Evolutionary conservation across 92 coral and sea anemone genomes (phyloP).

Genomic region (Montipora capitata): DNA sequence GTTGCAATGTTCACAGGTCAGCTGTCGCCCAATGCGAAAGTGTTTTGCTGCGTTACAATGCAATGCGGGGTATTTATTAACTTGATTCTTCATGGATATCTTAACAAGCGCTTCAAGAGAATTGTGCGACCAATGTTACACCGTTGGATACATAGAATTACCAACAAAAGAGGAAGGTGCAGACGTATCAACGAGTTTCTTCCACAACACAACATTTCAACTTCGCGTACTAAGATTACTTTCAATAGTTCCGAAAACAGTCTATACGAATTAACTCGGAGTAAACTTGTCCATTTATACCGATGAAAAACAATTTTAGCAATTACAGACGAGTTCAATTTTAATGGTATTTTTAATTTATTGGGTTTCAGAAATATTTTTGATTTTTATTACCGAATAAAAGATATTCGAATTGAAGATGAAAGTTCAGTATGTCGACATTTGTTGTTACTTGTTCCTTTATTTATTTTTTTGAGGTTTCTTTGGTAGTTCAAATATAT

Average conservation of each 20-base stretch:
- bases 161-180: slow-evolving; percentile 24
- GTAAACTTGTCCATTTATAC: slow-evolving; percentile 49
- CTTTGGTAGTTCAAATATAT: too few relatives aligned
- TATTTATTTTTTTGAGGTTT: too few relatives aligned
- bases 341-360: neutral
- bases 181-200: slow-evolving; percentile 25
- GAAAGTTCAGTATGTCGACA: too few relatives aligned
- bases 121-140: slow-evolving; percentile 65
- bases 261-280: slow-evolving; percentile 65
- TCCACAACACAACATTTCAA: slow-evolving; percentile 12
- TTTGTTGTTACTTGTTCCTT: too few relatives aligned
- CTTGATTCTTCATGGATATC: slow-evolving; percentile 78
- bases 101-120: slow-evolving; percentile 78
- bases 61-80: slow-evolving; percentile 70
- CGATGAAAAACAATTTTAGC: neutral
- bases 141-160: slow-evolving; percentile 39
- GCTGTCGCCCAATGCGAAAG: slow-evolving; percentile 54
- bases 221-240: neutral
- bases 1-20: slow-evolving; percentile 78
- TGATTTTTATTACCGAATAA: too few relatives aligned
- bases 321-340: neutral
- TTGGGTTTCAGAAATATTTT: too few relatives aligned
- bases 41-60: slow-evolving; percentile 54
- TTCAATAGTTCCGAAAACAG: neutral
- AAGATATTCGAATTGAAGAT: too few relatives aligned